Evolutionary conservation across 2,888 invertebrate genomes (phyloP), one percentile per base, ranked within the genome.

Genomic region (Portevinia maculata): DNA sequence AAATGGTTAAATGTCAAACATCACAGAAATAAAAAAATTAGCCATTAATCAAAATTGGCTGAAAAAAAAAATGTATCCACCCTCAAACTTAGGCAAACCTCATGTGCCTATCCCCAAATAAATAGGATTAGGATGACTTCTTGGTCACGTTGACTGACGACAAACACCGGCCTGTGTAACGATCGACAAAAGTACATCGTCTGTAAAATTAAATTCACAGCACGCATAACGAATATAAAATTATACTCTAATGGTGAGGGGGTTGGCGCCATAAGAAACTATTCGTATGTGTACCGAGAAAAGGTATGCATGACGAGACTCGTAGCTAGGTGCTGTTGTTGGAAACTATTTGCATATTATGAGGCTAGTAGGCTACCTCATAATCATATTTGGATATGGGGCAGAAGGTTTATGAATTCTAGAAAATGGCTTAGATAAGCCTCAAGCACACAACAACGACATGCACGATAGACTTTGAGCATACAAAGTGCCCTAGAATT

Each of bases 151-250:
- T 79, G 65, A 13, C 59, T 37, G 46, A 39, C 34, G 55, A 59
- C 81, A 59, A 41, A 37, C 44, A 15, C 24, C 32, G 24, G 41
- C 67, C 69, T 69, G 55, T 67, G 64, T 81, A 81, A 76, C 70
- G 76, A 70, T 70, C 76, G 81, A 71, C 76, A 76, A 81, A 64
- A 59, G 70, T 64, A 70, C 76, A 76, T 81, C 64, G 70, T 70
- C 59, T 70, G 81, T 81, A 75, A 81, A 81, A 81, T 81, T 71
- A 76, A 76, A 81, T 81, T 76, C 81, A 76, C 34, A 37, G 76
- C 81, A 81, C 81, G 81, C 70, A 64, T 41, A 65, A 28, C 24
- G 70, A 71, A 65, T 81, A 44, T 34, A 44, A 65, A 81, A 81
- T 70, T 44, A 13, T 15, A 39, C 13, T 15, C 39, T 30, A n/a